Conservation (phyloP, 2,888 invertebrate genomes). For the Schrankia costaestrigalis region DNA sequence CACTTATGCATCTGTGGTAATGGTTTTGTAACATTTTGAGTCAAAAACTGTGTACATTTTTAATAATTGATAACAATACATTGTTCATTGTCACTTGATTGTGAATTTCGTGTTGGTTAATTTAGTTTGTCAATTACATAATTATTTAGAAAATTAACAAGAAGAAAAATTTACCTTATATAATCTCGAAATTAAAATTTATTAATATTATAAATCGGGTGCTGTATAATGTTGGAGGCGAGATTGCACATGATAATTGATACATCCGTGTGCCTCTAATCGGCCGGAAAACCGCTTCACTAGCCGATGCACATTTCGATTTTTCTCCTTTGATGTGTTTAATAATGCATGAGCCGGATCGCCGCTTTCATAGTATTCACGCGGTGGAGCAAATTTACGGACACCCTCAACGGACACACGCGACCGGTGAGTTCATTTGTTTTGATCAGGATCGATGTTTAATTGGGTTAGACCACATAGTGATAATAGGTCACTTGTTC, state of each 20-base stretch:
- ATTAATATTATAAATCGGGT: no score
- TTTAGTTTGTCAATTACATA: no score
- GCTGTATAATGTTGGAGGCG: no score
- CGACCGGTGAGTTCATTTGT: conserved; percentile 19
- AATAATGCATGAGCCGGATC: conserved; percentile 73
- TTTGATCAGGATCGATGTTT: conserved; percentile 29
- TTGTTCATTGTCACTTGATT: no score
- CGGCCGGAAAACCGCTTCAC: conserved; percentile 75
- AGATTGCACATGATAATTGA: conserved; percentile 63
- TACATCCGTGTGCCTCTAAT: conserved; percentile 67
- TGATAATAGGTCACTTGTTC: conserved; percentile 26
- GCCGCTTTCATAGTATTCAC: conserved; percentile 43
- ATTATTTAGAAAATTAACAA: no score
- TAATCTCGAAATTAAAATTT: no score
- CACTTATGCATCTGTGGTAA: no score
- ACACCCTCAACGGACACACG: conserved; percentile 22
- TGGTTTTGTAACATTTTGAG: no score
- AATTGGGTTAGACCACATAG: conserved; percentile 27
- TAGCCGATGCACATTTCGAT: conserved; percentile 75
- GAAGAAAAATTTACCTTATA: no score
- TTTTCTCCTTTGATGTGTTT: conserved; percentile 81
- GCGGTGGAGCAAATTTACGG: conserved; percentile 31
- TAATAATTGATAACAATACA: no score
- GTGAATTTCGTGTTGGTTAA: no score
- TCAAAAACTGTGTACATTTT: no score